Evolutionary conservation across 2,797 vertebrate species (phyloP).

Genomic region (Rhabdomys pumilio): DNA sequence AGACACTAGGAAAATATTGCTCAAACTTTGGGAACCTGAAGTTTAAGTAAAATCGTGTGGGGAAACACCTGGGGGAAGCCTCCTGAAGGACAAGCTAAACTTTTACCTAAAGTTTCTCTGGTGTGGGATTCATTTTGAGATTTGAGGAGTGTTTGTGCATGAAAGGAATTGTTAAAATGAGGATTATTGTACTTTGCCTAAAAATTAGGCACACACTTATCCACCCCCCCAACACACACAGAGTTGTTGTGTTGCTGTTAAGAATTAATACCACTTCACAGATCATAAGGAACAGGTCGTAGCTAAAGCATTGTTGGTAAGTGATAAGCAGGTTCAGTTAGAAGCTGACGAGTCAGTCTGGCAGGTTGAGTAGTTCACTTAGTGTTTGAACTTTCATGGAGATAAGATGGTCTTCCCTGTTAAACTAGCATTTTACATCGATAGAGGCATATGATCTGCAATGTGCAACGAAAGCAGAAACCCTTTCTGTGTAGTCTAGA

Average conservation of each 20-base stretch:
- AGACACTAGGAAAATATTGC: conserved; percentile 14
- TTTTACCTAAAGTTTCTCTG: conserved; percentile 17
- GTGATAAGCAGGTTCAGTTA: conserved; percentile 16
- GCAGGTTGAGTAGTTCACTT: conserved; percentile 26
- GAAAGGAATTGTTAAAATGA: conserved; percentile 51
- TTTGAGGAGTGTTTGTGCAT: conserved; percentile 1
- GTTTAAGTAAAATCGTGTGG: neutral
- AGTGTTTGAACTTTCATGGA: neutral
- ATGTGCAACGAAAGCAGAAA: neutral
- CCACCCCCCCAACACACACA: neutral
- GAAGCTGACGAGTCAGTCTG: neutral
- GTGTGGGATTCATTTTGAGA: neutral
- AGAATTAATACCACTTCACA: conserved; percentile 29
- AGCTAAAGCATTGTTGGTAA: conserved; percentile 31
- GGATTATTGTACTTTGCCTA: neutral
- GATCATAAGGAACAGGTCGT: neutral
- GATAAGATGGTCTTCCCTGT: neutral
- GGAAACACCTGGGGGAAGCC: neutral
- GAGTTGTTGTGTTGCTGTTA: neutral
- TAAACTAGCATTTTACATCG: neutral
- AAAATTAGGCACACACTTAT: conserved; percentile 24
- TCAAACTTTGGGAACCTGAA: conserved; percentile 1
- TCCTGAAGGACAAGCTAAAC: neutral
- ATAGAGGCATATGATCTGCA: neutral
- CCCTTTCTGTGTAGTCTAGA: neutral